These are phyloP conservation scores for Zosterops borbonicus DNA, from an alignment of 2,113 vertebrate species.

Conservation along the genomic window DNA sequence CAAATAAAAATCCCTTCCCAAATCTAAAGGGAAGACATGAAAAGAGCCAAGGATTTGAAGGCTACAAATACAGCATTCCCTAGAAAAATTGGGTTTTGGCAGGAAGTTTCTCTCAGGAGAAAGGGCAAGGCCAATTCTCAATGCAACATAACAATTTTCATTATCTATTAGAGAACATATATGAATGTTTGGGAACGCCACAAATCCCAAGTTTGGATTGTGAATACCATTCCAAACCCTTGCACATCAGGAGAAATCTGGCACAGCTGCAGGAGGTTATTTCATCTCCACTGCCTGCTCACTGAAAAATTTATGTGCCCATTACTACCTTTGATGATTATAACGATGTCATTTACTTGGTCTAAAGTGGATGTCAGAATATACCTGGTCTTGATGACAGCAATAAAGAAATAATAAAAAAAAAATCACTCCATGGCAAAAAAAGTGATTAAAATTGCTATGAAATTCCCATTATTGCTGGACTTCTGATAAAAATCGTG, in stretches of 20 bases:
- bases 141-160: neutral
- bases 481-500: neutral
- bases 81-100: neutral
- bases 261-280: neutral
- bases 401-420: neutral
- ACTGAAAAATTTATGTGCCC: neutral
- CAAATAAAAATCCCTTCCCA: neutral
- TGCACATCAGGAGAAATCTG: neutral
- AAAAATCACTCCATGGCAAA: neutral
- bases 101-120: neutral
- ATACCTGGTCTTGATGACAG: constrained; percentile 4
- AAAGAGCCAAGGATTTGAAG: neutral
- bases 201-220: neutral
- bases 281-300: neutral
- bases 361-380: neutral
- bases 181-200: neutral
- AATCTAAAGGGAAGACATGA: neutral
- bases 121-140: neutral
- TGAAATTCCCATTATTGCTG: constrained; percentile 33
- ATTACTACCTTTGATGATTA: neutral
- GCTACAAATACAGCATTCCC: neutral
- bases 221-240: neutral
- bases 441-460: constrained; percentile 12
- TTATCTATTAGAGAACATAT: accelerated
- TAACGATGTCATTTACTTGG: neutral